phyloP scores from a whole-genome alignment of 2,797 vertebrate genomes.

The Tokudaia muenninki region DNA sequence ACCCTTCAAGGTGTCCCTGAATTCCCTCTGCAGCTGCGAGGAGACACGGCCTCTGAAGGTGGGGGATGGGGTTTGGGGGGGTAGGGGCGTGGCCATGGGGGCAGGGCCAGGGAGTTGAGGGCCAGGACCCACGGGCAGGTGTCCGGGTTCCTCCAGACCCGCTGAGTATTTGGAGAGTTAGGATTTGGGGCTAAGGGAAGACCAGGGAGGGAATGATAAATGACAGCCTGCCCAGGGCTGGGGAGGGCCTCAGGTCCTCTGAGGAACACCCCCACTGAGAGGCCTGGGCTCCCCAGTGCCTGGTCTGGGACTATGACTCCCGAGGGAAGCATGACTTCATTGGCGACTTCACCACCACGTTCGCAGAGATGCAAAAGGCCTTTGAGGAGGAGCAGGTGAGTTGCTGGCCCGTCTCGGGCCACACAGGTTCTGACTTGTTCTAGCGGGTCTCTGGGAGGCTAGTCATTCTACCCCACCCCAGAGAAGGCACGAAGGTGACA shows the following conservation, averaged over 20 bases:
- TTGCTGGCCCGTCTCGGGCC: neutral
- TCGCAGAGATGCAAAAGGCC: constrained; percentile 96
- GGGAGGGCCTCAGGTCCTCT: neutral
- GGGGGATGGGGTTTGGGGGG: neutral
- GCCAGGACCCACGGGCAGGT: neutral
- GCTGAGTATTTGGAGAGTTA: neutral
- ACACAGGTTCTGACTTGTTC: neutral
- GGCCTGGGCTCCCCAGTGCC: constrained; percentile 88
- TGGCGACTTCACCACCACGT: constrained; percentile 96
- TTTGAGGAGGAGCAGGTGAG: constrained; percentile 94
- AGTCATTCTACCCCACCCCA: neutral
- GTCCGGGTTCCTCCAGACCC: too few species aligned
- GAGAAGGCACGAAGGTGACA: neutral
- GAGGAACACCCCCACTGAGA: neutral
- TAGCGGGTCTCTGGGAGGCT: neutral
- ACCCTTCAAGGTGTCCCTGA: constrained; percentile 97
- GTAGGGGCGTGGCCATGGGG: neutral
- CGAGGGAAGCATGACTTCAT: constrained; percentile 98
- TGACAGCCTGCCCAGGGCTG: neutral
- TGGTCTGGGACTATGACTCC: constrained; percentile 98
- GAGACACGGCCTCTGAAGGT: constrained; percentile 96
- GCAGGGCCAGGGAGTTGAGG: neutral
- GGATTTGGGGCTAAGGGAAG: neutral
- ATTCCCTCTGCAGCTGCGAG: constrained; percentile 96
- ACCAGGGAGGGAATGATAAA: accelerated